Evolutionary conservation across 2,797 vertebrate genomes (phyloP), one percentile per base, ranked within the genome.

Genomic region (Triplophysa bombifrons): DNA sequence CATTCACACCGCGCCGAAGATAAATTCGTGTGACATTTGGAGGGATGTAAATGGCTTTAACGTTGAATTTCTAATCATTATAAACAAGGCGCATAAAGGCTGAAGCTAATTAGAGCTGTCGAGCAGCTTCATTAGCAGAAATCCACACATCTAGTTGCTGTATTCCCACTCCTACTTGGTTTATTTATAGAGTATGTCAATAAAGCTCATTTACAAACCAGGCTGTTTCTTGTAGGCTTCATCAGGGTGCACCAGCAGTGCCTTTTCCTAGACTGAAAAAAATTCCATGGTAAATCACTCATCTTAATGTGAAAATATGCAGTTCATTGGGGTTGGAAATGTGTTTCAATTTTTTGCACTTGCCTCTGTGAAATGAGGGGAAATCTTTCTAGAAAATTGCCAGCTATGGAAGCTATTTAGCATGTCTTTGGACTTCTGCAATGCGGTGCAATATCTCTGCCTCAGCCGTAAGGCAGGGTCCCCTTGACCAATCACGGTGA

Each of bases 31-130:
- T 77, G 79, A 78, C 80, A 81, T 82, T 82, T 80, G 73, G 48
- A 68, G 73, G 65, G 67, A 76, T 64, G 67, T 48, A 61, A 79
- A 80, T 74, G 44, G 64, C 75, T 80, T 51, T 70, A 80, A 74
- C 34, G 27, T 74, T 65, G 30, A 70, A 82, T 74, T 82, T 73
- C 22, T 74, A 68, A 50, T 80, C 75, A 61, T 80, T 46, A 88
- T 88, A 88, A 89, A 87, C 77, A 72, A 69, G 85, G 83, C 50
- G 87, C 81, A 88, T 85, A 82, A 87, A 85, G 77, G 76, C 77
- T 44, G 41, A 12, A 72, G 84, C 84, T 92, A 89, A 91, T 92
- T 89, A 88, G 75, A 84, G 87, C 85, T 85, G 88, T 88, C 85
- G 86, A 76, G 79, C 84, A 85, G 83, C 84, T 74, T 88, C 80